Conservation (phyloP, 1,140 invertebrate genomes). For the Medauroidea extradentata region DNA sequence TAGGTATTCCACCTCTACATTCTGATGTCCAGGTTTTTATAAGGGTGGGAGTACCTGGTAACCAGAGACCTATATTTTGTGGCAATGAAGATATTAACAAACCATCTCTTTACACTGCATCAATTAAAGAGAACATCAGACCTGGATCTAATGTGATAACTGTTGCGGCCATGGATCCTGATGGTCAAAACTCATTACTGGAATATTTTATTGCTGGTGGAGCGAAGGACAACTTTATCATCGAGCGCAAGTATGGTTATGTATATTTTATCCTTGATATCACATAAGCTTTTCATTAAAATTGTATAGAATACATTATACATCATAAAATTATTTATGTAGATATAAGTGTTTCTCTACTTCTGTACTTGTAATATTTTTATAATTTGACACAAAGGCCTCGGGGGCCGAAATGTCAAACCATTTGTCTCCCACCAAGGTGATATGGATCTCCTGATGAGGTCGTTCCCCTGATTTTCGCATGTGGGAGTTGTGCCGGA, state of each 20-base stretch:
- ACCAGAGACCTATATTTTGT: slow-evolving; percentile 70
- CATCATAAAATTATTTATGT: too few species aligned
- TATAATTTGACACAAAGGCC: too few species aligned
- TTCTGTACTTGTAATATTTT: too few species aligned
- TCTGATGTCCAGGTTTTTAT: slow-evolving; percentile 61
- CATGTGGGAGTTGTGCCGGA: too few species aligned
- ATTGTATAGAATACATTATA: too few species aligned
- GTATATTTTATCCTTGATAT: too few species aligned
- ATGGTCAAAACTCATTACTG: slow-evolving; percentile 64
- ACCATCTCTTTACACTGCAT: slow-evolving; percentile 61
- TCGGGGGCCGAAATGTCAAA: too few species aligned
- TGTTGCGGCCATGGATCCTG: slow-evolving; percentile 68
- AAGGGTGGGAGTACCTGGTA: slow-evolving; percentile 69
- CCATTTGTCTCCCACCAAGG: too few species aligned
- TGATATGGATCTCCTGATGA: too few species aligned
- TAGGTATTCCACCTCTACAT: slow-evolving; percentile 54
- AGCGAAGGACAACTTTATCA: slow-evolving; percentile 73
- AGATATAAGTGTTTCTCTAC: too few species aligned
- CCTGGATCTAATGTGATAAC: slow-evolving; percentile 64
- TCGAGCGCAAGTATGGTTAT: slow-evolving; percentile 58
- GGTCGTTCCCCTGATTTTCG: too few species aligned
- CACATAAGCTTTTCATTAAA: too few species aligned
- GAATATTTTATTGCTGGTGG: slow-evolving; percentile 69
- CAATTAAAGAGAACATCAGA: slow-evolving; percentile 63
- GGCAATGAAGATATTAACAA: slow-evolving; percentile 53